Conservation (phyloP, 2,113 vertebrate genomes). For the Hoplias malabaricus region DNA sequence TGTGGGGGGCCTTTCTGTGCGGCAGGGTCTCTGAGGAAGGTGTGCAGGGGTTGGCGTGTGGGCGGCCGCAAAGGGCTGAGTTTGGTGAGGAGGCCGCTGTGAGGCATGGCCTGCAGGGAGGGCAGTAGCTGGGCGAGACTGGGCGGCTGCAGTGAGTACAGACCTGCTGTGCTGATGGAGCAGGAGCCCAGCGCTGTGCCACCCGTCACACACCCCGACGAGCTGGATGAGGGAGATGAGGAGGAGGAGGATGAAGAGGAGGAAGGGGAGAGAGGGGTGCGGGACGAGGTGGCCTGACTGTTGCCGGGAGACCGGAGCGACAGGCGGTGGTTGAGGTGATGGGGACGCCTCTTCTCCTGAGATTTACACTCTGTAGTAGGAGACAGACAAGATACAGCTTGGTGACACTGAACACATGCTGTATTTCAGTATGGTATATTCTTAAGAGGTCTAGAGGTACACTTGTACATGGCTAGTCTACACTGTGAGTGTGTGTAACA, state of each 20-base stretch:
- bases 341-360: slow-evolving; percentile 82
- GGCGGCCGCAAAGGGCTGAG: slow-evolving; percentile 71
- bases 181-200: slow-evolving; percentile 72
- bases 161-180: slow-evolving; percentile 82
- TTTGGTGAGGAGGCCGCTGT: slow-evolving; percentile 64
- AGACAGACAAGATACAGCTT: not conserved
- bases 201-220: slow-evolving; percentile 60
- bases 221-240: slow-evolving; percentile 59
- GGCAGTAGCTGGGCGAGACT: slow-evolving; percentile 69
- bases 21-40: slow-evolving; percentile 56
- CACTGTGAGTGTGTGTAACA: too few relatives aligned
- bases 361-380: slow-evolving; percentile 75
- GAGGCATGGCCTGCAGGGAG: slow-evolving; percentile 67
- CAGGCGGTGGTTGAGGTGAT: slow-evolving; percentile 79
- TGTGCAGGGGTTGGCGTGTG: slow-evolving; percentile 58
- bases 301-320: slow-evolving; percentile 74
- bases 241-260: slow-evolving; percentile 58
- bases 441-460: too few relatives aligned
- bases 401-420: not conserved
- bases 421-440: too few relatives aligned
- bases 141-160: slow-evolving; percentile 74
- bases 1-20: slow-evolving; percentile 43
- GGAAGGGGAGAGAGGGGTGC: slow-evolving; percentile 57
- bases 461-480: too few relatives aligned
- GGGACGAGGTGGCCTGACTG: slow-evolving; percentile 62